Conservation (phyloP, 2,113 vertebrate genomes). For the Hippocampus zosterae region DNA sequence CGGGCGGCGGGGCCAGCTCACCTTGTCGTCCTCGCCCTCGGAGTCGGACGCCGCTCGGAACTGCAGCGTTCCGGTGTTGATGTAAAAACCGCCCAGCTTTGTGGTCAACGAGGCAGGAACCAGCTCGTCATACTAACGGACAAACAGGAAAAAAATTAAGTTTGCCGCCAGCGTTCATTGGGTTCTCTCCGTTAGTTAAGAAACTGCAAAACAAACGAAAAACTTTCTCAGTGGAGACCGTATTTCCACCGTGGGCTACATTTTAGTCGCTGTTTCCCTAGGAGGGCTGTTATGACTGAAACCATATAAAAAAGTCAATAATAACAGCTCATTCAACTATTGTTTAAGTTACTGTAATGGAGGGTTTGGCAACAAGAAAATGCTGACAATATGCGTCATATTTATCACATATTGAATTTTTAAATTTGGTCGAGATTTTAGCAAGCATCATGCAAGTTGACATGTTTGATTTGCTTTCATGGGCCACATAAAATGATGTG, state of each 20-base stretch:
- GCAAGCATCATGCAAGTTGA: too few species aligned
- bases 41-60: constrained; percentile 93
- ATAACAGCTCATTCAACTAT: too few species aligned
- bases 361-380: too few species aligned
- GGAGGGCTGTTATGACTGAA: too few species aligned
- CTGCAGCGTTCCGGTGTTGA: constrained; percentile 95
- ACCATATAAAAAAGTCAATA: too few species aligned
- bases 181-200: constrained; percentile 11
- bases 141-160: constrained; percentile 23
- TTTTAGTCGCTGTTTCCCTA: too few species aligned
- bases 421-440: too few species aligned
- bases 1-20: constrained; percentile 48
- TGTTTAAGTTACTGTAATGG: too few species aligned
- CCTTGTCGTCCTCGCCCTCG: constrained; percentile 86
- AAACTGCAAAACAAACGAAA: constrained; percentile 20
- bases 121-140: constrained; percentile 84
- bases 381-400: too few species aligned
- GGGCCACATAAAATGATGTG: too few species aligned
- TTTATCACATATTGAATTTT: too few species aligned
- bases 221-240: not conserved
- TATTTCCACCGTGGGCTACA: not conserved
- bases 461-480: too few species aligned
- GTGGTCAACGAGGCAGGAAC: constrained; percentile 94
- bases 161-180: constrained; percentile 21
- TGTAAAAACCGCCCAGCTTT: constrained; percentile 97